Percentiles rank a stretch among this genome's conserved stretches.
Evolutionary conservation across 2,888 invertebrate species (phyloP).

Genomic region (Charanyca ferruginea): DNA sequence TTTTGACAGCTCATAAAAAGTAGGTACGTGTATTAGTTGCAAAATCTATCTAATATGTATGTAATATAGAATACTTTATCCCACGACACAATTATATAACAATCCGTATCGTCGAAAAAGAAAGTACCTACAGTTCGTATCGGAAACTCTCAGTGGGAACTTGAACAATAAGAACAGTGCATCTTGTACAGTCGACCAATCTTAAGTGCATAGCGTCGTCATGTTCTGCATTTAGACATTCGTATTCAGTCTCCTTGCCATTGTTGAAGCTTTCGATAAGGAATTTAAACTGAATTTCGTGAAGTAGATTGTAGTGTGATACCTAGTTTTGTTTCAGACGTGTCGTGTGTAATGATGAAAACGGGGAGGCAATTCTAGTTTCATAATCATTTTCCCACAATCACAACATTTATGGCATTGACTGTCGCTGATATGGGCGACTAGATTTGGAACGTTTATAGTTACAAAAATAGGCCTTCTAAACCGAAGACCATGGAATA

Average conservation of each 20-base stretch:
- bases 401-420: too few relatives aligned
- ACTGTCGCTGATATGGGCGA: too few relatives aligned
- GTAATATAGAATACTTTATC: neutral
- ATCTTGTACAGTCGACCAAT: slow-evolving; percentile 73
- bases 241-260: slow-evolving; percentile 59
- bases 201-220: slow-evolving; percentile 78
- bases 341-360: neutral
- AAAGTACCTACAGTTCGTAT: slow-evolving; percentile 50
- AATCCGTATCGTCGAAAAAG: slow-evolving; percentile 24
- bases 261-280: slow-evolving; percentile 55
- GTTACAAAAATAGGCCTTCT: too few relatives aligned
- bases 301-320: slow-evolving; percentile 11
- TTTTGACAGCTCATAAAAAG: too few relatives aligned
- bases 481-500: too few relatives aligned
- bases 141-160: slow-evolving; percentile 64
- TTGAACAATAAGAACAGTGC: slow-evolving; percentile 71
- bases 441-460: too few relatives aligned
- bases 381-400: too few relatives aligned
- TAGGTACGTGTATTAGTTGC: too few relatives aligned
- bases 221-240: slow-evolving; percentile 74
- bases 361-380: neutral
- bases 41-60: neutral
- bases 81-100: slow-evolving; percentile 23
- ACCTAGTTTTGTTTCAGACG: slow-evolving; percentile 1
- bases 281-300: slow-evolving; percentile 53